phyloP scores from a whole-genome alignment of 2,113 vertebrate genomes.

The Atrichornis clamosus region DNA sequence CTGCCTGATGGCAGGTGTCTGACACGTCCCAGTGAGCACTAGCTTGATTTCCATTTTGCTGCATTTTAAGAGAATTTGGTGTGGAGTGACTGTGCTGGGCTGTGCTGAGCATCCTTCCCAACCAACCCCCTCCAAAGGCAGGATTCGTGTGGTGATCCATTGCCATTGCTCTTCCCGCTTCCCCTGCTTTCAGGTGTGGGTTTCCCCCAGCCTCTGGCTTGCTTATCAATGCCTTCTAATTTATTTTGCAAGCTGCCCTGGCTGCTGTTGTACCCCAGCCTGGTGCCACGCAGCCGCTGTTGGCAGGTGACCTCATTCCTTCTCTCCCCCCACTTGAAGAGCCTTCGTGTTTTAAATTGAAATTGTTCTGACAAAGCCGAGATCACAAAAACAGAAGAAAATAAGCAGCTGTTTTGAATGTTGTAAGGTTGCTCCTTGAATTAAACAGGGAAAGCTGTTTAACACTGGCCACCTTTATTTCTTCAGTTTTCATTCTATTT shows the following conservation, averaged over 20 bases:
- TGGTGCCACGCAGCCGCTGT: fast-evolving
- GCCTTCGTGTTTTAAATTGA: not conserved
- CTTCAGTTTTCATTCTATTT: slow-evolving; percentile 41
- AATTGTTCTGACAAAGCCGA: not conserved
- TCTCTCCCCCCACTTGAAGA: not conserved
- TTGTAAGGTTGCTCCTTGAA: slow-evolving; percentile 5
- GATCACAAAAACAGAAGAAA: not conserved
- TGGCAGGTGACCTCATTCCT: not conserved
- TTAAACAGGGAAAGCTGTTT: slow-evolving; percentile 28
- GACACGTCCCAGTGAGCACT: not conserved
- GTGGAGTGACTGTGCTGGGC: not conserved
- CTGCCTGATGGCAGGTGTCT: not conserved
- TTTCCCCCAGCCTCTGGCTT: not conserved
- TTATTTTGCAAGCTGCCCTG: not conserved
- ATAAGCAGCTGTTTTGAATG: not conserved
- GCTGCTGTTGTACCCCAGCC: not conserved
- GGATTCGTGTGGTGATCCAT: fast-evolving
- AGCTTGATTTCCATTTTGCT: not conserved
- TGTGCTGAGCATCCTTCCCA: not conserved
- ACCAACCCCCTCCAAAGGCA: not conserved
- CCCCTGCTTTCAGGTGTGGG: not conserved
- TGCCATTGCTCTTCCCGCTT: not conserved
- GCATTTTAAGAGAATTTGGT: not conserved
- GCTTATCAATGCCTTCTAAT: not conserved
- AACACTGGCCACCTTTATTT: not conserved